Evolutionary conservation across 2,888 invertebrate species (phyloP), one percentile per base, ranked within the genome.

Genomic region (Bellardia pandia): DNA sequence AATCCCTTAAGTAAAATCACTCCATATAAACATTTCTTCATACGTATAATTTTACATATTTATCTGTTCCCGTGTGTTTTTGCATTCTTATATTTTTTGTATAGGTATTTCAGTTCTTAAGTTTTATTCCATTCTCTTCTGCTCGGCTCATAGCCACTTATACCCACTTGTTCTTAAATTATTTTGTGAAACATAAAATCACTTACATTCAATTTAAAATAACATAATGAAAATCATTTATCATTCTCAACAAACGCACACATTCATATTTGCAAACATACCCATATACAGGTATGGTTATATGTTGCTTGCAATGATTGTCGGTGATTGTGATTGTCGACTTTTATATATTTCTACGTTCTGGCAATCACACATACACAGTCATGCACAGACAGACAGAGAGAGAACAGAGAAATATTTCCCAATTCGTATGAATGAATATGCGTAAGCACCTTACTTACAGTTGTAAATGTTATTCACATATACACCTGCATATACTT

Each of bases 191-290:
- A 86, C 86, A 83, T 58, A 80, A 86, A 86, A 86, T 86, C 86
- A 84, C 83, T 86, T 86, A 84, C 84, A 80, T 86, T 86, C 86
- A 84, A 84, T 86, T 86, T 84, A 76, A 86, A 86, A 80, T 84
- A 80, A 84, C 86, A 86, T 86, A 86, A 86, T 86, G 86, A 84
- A 86, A 86, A 80, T 86, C 84, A 86, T 86, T 86, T 86, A 86
- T 86, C 86, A 86, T 86, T 79, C 77, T 45, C 23, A 30, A 76
- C 66, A 75, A 58, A 68, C 9, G 72, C 40, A 64, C 23, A 74
- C 42, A n/a, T 37, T 33, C 56, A 78, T 6, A 48, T 16, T 2
- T 37, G 37, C 58, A 68, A 0, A n/a, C 45, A 11, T 33, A 60
- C 58, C 4, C 30, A 13, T 23, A 60, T 23, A 40, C 1, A 9